Percentiles rank a stretch among this genome's conserved stretches.
Conservation (phyloP, 2,113 vertebrate genomes). For the Malurus melanocephalus region DNA sequence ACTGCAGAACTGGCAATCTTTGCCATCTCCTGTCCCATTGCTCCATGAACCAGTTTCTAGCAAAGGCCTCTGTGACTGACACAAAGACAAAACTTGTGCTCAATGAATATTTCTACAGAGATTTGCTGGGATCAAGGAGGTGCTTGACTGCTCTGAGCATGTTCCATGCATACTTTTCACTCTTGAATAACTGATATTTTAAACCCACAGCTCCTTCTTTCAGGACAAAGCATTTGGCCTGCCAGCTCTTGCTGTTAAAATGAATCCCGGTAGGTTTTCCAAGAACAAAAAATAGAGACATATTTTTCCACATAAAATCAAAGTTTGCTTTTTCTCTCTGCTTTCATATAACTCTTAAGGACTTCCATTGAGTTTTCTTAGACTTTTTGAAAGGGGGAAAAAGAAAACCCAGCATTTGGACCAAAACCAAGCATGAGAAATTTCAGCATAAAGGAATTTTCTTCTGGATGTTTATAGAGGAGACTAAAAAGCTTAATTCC, state of each 20-base stretch:
- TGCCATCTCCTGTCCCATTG: fast-evolving
- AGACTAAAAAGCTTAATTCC: neutral
- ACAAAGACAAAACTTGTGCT: neutral
- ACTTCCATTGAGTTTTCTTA: neutral
- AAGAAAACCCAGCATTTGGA: neutral
- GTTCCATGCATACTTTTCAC: neutral
- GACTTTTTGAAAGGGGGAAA: neutral
- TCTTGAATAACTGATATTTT: neutral
- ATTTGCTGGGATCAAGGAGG: fast-evolving
- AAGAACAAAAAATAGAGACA: neutral
- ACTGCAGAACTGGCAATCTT: neutral
- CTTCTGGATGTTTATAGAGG: neutral
- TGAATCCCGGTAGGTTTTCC: neutral
- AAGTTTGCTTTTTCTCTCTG: neutral
- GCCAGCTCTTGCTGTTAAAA: conserved; percentile 15
- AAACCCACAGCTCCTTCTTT: neutral
- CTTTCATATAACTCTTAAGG: neutral
- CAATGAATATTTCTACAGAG: neutral
- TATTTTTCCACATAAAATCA: conserved; percentile 47
- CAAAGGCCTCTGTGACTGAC: neutral
- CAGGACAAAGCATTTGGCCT: neutral
- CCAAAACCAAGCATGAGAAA: neutral
- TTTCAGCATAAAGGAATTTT: neutral
- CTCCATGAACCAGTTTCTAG: fast-evolving
- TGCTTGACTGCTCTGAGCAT: neutral